Evolutionary conservation across 2,113 vertebrate species (phyloP).

Genomic region (Siniperca knerii): DNA sequence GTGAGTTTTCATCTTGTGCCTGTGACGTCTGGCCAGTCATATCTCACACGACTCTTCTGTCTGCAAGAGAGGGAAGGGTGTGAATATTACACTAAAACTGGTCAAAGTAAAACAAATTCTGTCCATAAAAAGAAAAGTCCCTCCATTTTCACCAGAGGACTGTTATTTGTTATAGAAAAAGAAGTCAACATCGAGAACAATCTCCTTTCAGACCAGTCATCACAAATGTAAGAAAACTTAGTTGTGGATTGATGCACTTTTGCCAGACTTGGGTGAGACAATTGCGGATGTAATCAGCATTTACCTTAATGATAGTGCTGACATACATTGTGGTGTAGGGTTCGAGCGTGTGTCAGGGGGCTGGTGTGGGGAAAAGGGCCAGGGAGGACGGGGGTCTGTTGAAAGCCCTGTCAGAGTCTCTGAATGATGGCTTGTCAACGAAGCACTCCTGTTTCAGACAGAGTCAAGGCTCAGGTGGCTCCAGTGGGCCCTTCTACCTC

Average conservation of each 20-base stretch:
- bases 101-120: conserved; percentile 20
- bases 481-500: conserved; percentile 54
- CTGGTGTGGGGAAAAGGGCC: conserved; percentile 38
- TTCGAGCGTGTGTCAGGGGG: conserved; percentile 54
- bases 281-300: conserved; percentile 78
- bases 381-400: conserved; percentile 56
- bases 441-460: conserved; percentile 82
- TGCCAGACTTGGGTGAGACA: conserved; percentile 62
- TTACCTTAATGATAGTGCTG: conserved; percentile 82
- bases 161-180: conserved; percentile 16
- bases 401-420: conserved; percentile 72
- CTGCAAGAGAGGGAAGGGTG: conserved; percentile 6
- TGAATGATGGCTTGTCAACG: conserved; percentile 82
- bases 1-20: conserved; percentile 60
- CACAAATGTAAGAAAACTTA: conserved; percentile 37
- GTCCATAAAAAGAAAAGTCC: background rate
- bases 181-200: conserved; percentile 31
- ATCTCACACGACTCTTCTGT: conserved; percentile 28
- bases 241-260: conserved; percentile 57
- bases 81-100: conserved; percentile 35
- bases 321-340: conserved; percentile 73
- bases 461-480: conserved; percentile 79
- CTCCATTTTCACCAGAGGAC: background rate
- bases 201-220: conserved; percentile 5
- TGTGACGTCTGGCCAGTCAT: conserved; percentile 36